phyloP scores from a whole-genome alignment of 1,140 invertebrate species.

The Oedothorax gibbosus region DNA sequence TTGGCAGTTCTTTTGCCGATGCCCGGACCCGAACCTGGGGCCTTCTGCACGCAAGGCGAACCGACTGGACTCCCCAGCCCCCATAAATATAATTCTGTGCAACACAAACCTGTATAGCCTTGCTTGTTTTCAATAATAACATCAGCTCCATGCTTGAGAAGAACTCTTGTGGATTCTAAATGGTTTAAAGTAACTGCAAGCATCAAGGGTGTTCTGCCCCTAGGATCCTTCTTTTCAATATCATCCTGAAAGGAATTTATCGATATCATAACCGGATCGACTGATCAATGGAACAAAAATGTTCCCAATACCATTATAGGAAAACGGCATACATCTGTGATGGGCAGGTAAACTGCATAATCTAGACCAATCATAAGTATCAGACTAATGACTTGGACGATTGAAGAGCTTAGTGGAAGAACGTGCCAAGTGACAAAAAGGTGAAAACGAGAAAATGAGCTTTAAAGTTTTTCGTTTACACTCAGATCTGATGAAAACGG shows the following conservation, averaged over 20 bases:
- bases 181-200: slow-evolving; percentile 91
- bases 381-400: no score
- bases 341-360: background rate
- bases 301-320: background rate
- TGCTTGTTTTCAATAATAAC: slow-evolving; percentile 91
- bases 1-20: no score
- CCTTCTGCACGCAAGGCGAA: no score
- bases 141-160: slow-evolving; percentile 89
- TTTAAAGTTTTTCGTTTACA: no score
- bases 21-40: no score
- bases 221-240: slow-evolving; percentile 85
- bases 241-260: slow-evolving; percentile 68
- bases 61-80: no score
- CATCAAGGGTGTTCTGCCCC: slow-evolving; percentile 92
- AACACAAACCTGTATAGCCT: slow-evolving; percentile 70
- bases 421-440: no score
- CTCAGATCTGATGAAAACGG: no score
- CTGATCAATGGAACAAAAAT: background rate
- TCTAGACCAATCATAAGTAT: no score
- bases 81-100: no score
- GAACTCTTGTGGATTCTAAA: slow-evolving; percentile 79
- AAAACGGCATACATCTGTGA: background rate
- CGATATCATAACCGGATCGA: background rate
- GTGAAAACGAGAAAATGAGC: no score
- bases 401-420: no score